phyloP scores from a whole-genome alignment of 2,797 vertebrate species.

The Pempheris klunzingeri region DNA sequence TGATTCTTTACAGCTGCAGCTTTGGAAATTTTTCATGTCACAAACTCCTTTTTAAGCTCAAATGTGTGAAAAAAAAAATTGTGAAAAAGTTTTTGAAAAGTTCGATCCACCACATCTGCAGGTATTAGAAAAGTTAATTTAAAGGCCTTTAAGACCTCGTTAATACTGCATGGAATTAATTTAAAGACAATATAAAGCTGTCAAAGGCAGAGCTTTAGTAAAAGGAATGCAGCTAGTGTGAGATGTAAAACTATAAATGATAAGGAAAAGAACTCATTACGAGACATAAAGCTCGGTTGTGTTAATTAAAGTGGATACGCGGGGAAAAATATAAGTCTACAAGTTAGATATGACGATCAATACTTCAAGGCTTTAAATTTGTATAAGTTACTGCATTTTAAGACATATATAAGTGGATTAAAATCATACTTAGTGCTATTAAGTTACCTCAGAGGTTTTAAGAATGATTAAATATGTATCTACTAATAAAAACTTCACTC shows the following conservation, averaged over 20 bases:
- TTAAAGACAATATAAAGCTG: slow-evolving; percentile 29
- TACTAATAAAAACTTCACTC: slow-evolving; percentile 13
- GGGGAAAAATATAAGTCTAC: neutral
- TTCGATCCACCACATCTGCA: slow-evolving; percentile 13
- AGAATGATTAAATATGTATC: slow-evolving; percentile 42
- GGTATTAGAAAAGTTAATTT: neutral
- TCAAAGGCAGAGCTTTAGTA: neutral
- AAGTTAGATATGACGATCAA: neutral
- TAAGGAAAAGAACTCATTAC: neutral
- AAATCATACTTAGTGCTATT: neutral
- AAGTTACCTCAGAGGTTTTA: slow-evolving; percentile 13
- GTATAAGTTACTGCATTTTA: slow-evolving; percentile 6
- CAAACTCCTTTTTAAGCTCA: neutral
- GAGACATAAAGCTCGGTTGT: neutral
- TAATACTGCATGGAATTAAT: slow-evolving; percentile 31
- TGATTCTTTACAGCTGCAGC: neutral
- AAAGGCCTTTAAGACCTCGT: slow-evolving; percentile 4
- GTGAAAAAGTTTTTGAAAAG: neutral
- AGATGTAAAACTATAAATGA: neutral
- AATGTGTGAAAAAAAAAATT: neutral
- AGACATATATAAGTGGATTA: neutral
- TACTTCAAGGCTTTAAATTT: neutral
- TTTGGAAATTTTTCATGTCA: neutral
- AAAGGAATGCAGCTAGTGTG: slow-evolving; percentile 4
- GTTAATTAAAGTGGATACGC: neutral